Base-by-base conservation (phyloP, 2,797 vertebrate species). In the Neomorphus geoffroyi region DNA sequence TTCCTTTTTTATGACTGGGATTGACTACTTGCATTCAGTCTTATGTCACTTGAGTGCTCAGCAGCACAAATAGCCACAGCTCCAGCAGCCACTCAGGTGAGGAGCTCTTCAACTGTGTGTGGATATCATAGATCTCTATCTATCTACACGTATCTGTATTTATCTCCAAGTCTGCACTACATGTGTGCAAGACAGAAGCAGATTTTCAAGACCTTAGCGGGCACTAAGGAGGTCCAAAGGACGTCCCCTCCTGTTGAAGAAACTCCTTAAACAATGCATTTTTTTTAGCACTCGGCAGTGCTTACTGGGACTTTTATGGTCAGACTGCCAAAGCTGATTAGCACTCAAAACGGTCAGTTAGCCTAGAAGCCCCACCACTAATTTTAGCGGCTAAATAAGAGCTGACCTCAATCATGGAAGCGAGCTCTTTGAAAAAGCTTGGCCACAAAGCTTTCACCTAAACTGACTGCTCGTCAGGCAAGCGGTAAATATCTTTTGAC, bases 391-490 rank as follows among this genome's bases (percentile, higher is more conserved):
- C 57, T 69, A 90, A 90, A 86, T 28, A 65, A 77, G 65, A 88
- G 50, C 33, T 2, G 50, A 86, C 65, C 75, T 89, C 79, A 51
- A 10, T 62, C 37, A 48, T 1, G 10, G 1, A 2, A 73, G 64
- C 0, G 3, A 83, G 37, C 37, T 65, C 69, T 74, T 62, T 37
- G 53, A 54, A 81, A 78, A 69, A 83, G 61, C 6, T 85, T 66
- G 70, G 53, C 77, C 37, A 66, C 21, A 53, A 51, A 90, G 43
- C 62, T 83, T 79, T 88, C 85, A 73, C 60, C 60, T 79, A 71
- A 84, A 80, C 51, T 84, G 89, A 70, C 66, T 82, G 85, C 62
- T 96, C 66, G 74, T 86, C 77, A 54, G 37, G 64, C 82, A 88
- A 71, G 70, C 0, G 0, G n/a, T 39, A 92, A 94, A 92, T 86